Conservation (phyloP, 1,140 invertebrate species). For the Parapsyche elsis region DNA sequence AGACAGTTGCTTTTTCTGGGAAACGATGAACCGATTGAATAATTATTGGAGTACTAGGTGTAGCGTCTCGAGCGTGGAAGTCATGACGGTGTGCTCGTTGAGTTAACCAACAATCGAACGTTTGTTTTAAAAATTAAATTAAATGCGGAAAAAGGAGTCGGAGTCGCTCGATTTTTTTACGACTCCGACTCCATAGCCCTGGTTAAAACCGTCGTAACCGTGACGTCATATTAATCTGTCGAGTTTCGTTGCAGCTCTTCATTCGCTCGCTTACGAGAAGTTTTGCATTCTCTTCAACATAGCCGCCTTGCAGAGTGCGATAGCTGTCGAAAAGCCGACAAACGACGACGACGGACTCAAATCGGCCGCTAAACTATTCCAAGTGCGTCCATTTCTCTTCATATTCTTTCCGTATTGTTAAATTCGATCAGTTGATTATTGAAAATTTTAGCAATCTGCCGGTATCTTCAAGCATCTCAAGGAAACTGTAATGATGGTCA, state of each 20-base stretch:
- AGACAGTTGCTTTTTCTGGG: too few relatives aligned
- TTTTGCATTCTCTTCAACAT: constrained; percentile 98
- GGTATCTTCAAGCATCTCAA: constrained; percentile 94
- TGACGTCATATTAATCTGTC: too few relatives aligned
- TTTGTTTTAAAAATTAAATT: too few relatives aligned
- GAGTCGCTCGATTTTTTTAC: too few relatives aligned
- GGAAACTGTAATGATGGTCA: constrained; percentile 78
- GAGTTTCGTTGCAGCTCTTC: constrained; percentile 73
- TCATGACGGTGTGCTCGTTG: too few relatives aligned
- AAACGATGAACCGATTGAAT: too few relatives aligned
- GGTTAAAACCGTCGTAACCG: too few relatives aligned
- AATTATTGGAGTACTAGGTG: too few relatives aligned
- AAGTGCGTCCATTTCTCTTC: constrained; percentile 68
- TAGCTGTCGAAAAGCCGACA: constrained; percentile 86
- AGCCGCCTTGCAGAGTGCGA: constrained; percentile 90
- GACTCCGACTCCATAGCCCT: too few relatives aligned
- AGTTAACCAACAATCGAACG: too few relatives aligned
- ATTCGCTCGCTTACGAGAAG: constrained; percentile 91
- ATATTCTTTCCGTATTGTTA: constrained; percentile 5
- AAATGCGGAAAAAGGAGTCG: too few relatives aligned
- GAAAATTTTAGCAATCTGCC: constrained; percentile 78
- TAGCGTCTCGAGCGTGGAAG: too few relatives aligned
- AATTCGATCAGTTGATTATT: neutral
- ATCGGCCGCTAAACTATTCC: constrained; percentile 90
- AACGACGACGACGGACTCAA: constrained; percentile 96